Percentiles rank a stretch among this genome's conserved stretches.
phyloP scores from a whole-genome alignment of 2,113 vertebrate genomes.

The Oncorhynchus gorbuscha region DNA sequence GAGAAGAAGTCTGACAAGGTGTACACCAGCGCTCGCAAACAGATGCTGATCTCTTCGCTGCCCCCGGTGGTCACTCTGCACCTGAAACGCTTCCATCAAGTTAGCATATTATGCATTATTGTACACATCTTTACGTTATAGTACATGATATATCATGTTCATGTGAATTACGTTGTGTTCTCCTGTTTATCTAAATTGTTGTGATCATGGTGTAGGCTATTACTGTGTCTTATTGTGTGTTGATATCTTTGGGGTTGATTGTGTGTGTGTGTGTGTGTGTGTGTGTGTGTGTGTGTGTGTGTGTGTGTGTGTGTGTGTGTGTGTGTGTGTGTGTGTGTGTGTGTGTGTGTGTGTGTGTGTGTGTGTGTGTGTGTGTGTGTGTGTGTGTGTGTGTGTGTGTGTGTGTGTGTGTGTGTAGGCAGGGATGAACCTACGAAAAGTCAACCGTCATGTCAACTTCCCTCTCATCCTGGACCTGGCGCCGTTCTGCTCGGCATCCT shows the following conservation, averaged over 20 bases:
- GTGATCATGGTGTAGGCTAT: no score
- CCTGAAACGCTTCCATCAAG: slow-evolving; percentile 98
- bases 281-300: slow-evolving; percentile 19
- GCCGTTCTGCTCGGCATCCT: slow-evolving; percentile 90
- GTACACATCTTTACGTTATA: no score
- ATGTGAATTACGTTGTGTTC: no score
- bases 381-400: no score
- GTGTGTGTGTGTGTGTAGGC: slow-evolving; percentile 71
- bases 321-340: slow-evolving; percentile 7
- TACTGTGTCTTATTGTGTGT: background rate
- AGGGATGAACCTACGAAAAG: slow-evolving; percentile 92
- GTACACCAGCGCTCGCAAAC: slow-evolving; percentile 95
- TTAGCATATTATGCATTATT: slow-evolving; percentile 29
- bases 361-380: no score
- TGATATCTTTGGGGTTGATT: background rate
- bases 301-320: no score
- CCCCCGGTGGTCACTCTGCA: slow-evolving; percentile 92
- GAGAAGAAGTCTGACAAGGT: slow-evolving; percentile 87
- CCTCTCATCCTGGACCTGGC: slow-evolving; percentile 89
- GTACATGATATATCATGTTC: no score
- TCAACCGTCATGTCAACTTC: slow-evolving; percentile 96
- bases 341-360: slow-evolving; percentile 16
- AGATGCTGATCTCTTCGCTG: slow-evolving; percentile 89
- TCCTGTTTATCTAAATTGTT: no score
- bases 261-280: slow-evolving; percentile 15